These are phyloP conservation scores for Drosophila mercatorum DNA, from an alignment of 2,888 invertebrate genomes.

Conservation along the genomic window DNA sequence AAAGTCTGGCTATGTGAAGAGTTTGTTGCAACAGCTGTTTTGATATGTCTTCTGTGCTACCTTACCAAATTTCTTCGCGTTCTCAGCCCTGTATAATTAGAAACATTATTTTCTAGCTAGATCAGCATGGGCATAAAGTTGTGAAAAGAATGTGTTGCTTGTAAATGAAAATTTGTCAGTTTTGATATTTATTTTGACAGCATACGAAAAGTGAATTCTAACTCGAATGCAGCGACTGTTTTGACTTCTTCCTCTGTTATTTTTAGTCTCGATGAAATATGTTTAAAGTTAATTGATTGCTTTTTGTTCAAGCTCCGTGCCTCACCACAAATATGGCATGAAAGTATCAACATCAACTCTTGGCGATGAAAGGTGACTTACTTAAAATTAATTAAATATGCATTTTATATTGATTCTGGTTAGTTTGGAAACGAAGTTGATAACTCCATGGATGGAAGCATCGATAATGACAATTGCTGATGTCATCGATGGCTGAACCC, in stretches of 20 bases:
- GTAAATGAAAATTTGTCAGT: not conserved
- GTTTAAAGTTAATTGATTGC: too few species aligned
- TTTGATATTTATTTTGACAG: not conserved
- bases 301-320: too few species aligned
- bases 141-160: not conserved
- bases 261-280: too few species aligned
- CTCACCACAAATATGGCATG: too few species aligned
- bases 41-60: not conserved
- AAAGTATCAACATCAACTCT: too few species aligned
- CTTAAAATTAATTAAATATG: too few species aligned
- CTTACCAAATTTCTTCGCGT: not conserved
- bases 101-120: not conserved
- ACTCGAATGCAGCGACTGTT: not conserved
- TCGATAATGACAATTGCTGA: too few species aligned
- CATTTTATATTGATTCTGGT: too few species aligned
- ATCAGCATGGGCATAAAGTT: not conserved
- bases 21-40: slow-evolving; percentile 54
- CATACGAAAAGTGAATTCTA: not conserved
- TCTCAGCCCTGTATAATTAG: not conserved
- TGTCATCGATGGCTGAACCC: not conserved
- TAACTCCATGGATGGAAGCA: not conserved
- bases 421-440: too few species aligned
- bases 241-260: too few species aligned
- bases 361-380: too few species aligned
- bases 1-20: not conserved